These are phyloP conservation scores for Eumeta japonica DNA, from an alignment of 1,140 invertebrate genomes.

Conservation along the genomic window DNA sequence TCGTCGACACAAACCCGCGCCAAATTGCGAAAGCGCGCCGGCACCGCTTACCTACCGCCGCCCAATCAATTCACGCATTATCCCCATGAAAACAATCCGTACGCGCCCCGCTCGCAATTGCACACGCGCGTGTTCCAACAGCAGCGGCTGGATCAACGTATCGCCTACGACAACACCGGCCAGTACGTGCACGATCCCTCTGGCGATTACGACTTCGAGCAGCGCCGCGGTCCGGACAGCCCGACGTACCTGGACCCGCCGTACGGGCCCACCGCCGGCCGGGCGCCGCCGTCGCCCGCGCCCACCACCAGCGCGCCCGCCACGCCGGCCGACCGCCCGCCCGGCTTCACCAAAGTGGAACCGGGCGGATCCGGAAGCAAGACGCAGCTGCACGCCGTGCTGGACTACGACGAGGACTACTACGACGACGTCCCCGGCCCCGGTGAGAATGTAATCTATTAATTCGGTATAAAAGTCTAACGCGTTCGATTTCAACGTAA, in stretches of 20 bases:
- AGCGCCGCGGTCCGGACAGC: conserved; percentile 29
- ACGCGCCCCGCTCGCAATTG: conserved; percentile 22
- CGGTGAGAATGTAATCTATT: too few species aligned
- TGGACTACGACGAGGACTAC: conserved; percentile 67
- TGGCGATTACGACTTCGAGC: conserved; percentile 50
- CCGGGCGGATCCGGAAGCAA: conserved; percentile 56
- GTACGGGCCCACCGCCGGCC: conserved; percentile 24
- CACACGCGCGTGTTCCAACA: conserved; percentile 42
- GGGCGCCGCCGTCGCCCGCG: conserved; percentile 23
- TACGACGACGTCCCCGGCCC: conserved; percentile 47
- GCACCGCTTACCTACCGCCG: conserved; percentile 43
- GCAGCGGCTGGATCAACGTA: conserved; percentile 37
- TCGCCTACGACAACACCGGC: conserved; percentile 37
- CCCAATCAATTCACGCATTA: conserved; percentile 44
- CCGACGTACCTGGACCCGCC: conserved; percentile 35
- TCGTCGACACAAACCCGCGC: conserved; percentile 28
- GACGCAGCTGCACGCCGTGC: conserved; percentile 68
- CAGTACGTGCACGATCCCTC: conserved; percentile 46
- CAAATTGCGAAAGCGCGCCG: conserved; percentile 44
- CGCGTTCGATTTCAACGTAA: too few species aligned
- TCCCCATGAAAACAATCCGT: conserved; percentile 35
- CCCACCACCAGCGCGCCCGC: conserved; percentile 14
- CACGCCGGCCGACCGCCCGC: conserved; percentile 32
- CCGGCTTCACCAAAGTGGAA: conserved; percentile 59
- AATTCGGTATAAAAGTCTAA: too few species aligned